A percentile compares a stretch with the other conserved stretches of the same genome.
Evolutionary conservation across 2,113 vertebrate species (phyloP).

Genomic region (Peromyscus californicus): DNA sequence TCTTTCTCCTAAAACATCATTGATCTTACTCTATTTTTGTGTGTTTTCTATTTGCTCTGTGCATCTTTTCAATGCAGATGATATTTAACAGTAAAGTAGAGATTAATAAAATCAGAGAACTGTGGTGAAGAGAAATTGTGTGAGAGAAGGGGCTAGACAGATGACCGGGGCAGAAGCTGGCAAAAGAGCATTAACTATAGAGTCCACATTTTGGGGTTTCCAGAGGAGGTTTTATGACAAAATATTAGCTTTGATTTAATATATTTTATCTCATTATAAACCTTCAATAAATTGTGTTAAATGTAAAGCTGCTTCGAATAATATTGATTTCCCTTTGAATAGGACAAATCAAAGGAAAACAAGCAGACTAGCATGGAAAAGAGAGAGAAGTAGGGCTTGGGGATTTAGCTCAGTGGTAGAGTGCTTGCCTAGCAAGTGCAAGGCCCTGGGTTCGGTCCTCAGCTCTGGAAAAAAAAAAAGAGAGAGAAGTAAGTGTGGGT

Average conservation of each 20-base stretch:
- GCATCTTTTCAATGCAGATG: conserved; percentile 5
- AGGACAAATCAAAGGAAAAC: background rate
- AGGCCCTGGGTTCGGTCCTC: too few relatives aligned
- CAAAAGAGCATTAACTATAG: conserved; percentile 7
- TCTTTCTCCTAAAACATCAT: background rate
- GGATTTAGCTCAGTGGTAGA: too few relatives aligned
- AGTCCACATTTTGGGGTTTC: background rate
- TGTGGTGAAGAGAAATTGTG: background rate
- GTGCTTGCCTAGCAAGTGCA: too few relatives aligned
- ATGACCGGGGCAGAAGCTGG: background rate
- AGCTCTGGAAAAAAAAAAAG: background rate
- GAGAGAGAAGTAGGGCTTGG: background rate
- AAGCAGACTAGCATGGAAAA: background rate
- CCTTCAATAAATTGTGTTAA: conserved; percentile 39
- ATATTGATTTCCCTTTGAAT: background rate
- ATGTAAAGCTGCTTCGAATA: conserved; percentile 17
- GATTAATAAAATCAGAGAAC: conserved; percentile 6
- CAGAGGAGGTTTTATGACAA: background rate
- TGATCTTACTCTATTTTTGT: background rate
- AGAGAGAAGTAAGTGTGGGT: background rate
- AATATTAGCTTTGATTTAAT: background rate
- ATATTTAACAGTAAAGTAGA: conserved; percentile 10
- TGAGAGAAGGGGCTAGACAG: background rate
- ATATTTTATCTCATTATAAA: background rate
- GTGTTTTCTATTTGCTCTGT: conserved; percentile 14